Conservation (phyloP, 2,888 invertebrate species). For the Allolobophora icterica region DNA sequence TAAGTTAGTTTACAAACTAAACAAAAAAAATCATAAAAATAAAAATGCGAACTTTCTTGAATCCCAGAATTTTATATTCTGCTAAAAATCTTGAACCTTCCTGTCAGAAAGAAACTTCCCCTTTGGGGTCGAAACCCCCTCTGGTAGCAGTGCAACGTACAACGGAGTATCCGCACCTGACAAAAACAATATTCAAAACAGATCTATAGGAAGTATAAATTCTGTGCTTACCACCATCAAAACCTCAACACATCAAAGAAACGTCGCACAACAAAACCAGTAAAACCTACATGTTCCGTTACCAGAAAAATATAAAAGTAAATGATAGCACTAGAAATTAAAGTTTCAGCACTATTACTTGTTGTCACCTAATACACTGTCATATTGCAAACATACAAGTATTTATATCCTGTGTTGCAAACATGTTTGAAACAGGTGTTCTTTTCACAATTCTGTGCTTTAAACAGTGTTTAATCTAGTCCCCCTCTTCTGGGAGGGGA, state of each 20-base stretch:
- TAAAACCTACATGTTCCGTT: no score
- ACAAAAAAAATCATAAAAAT: background rate
- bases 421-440: no score
- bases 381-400: no score
- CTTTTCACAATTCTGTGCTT: no score
- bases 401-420: no score
- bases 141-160: slow-evolving; percentile 52
- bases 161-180: slow-evolving; percentile 54
- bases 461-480: no score
- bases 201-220: background rate
- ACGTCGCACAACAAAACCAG: no score
- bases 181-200: slow-evolving; percentile 27
- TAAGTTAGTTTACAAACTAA: background rate
- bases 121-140: slow-evolving; percentile 46
- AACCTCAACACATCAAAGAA: background rate
- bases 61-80: background rate
- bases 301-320: no score
- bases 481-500: no score
- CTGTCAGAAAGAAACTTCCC: slow-evolving; percentile 49
- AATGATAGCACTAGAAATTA: no score
- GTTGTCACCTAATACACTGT: no score
- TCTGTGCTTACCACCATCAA: background rate
- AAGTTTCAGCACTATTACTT: no score
- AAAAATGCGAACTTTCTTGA: background rate
- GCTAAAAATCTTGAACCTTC: slow-evolving; percentile 28